Percentiles rank a stretch among this genome's conserved stretches.
These are phyloP conservation scores for Volucella inanis DNA, from an alignment of 2,888 invertebrate genomes.

Conservation along the genomic window DNA sequence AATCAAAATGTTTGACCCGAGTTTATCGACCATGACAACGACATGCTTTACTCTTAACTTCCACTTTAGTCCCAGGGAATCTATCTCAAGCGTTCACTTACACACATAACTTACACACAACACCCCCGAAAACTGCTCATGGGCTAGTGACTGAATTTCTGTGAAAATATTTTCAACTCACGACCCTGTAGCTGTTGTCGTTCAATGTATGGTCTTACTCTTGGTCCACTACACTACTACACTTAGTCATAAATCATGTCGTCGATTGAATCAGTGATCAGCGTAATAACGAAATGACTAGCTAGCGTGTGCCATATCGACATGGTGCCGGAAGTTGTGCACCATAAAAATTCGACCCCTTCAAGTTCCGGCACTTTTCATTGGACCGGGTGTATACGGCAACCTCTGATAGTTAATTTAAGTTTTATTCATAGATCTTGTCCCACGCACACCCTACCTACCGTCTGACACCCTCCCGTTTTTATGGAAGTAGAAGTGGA, in stretches of 20 bases:
- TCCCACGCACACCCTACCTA: constrained; percentile 20
- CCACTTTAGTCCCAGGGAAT: background rate
- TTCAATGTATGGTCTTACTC: constrained; percentile 14
- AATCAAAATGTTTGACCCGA: constrained; percentile 60
- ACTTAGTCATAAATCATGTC: constrained; percentile 81
- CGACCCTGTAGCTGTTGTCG: constrained; percentile 80
- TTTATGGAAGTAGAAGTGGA: constrained; percentile 23
- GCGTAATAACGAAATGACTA: constrained; percentile 75
- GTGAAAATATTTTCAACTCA: constrained; percentile 82
- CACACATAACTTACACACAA: constrained; percentile 13
- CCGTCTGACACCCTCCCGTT: background rate
- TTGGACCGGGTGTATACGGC: constrained; percentile 18
- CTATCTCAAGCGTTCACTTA: constrained; percentile 32
- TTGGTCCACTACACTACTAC: constrained; percentile 74
- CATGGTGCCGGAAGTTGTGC: constrained; percentile 73
- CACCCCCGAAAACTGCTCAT: constrained; percentile 22
- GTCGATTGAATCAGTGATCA: constrained; percentile 76
- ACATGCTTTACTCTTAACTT: constrained; percentile 26
- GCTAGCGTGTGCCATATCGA: constrained; percentile 75
- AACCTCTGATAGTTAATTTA: constrained; percentile 66
- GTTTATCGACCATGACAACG: constrained; percentile 70
- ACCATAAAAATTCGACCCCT: constrained; percentile 73
- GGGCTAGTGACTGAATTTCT: constrained; percentile 75
- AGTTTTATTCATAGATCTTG: constrained; percentile 71
- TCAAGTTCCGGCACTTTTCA: constrained; percentile 27